Percentiles rank a stretch among this genome's conserved stretches.
Evolutionary conservation across 2,797 vertebrate genomes (phyloP).

Genomic region (Scarus forsteni): DNA sequence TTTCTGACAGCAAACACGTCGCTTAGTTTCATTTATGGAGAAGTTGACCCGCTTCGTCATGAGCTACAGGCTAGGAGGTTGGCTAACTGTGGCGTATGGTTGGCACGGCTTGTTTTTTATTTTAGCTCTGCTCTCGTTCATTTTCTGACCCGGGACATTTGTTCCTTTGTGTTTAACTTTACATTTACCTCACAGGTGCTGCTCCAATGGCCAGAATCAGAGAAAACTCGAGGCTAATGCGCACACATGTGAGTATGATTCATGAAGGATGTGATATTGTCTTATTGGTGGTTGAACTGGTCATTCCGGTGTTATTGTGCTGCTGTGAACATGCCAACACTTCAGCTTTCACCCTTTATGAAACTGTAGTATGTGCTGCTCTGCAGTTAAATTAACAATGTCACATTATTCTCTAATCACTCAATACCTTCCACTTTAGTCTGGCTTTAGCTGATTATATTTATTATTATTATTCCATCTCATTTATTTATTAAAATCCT

Average conservation of each 20-base stretch:
- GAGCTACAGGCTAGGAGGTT: slow-evolving; percentile 18
- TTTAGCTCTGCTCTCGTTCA: no score
- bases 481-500: no score
- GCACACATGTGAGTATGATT: slow-evolving; percentile 68
- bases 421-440: no score
- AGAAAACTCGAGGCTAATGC: slow-evolving; percentile 46
- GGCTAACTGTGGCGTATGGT: not conserved
- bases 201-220: slow-evolving; percentile 9
- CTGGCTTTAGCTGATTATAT: no score
- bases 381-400: no score
- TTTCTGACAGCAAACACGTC: not conserved
- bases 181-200: slow-evolving; percentile 28
- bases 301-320: not conserved
- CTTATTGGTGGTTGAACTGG: not conserved
- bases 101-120: not conserved
- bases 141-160: not conserved
- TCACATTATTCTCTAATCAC: no score
- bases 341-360: no score
- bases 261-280: not conserved
- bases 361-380: no score
- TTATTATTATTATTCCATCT: no score
- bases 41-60: slow-evolving; percentile 12
- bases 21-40: slow-evolving; percentile 33
- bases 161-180: not conserved
- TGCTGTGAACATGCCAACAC: not conserved